A percentile compares a stretch with the other conserved stretches of the same genome.
Evolutionary conservation across 2,888 invertebrate genomes (phyloP).

Genomic region (Meghimatium bilineatum): DNA sequence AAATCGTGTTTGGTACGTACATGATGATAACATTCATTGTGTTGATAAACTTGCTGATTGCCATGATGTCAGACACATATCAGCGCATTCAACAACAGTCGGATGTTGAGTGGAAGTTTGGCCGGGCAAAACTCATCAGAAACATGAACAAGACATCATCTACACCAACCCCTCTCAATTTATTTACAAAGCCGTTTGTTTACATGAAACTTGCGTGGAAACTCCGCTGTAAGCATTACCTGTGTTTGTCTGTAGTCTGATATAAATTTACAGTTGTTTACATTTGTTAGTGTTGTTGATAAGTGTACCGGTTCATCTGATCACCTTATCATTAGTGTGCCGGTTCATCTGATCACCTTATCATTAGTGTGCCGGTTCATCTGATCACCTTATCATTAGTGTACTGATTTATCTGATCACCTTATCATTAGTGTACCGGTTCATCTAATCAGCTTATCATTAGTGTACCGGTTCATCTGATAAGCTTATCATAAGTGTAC

Average conservation of each 20-base stretch:
- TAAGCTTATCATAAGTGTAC: too few species aligned
- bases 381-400: too few species aligned
- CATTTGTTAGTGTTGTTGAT: too few species aligned
- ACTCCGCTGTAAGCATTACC: constrained; percentile 65
- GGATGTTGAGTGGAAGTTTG: constrained; percentile 99
- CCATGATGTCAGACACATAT: constrained; percentile 99
- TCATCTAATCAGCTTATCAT: background rate
- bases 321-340: too few species aligned
- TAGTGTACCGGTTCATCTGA: background rate
- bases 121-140: constrained; percentile 96
- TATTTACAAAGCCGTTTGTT: constrained; percentile 86
- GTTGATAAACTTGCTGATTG: constrained; percentile 98
- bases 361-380: too few species aligned
- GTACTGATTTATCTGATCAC: too few species aligned
- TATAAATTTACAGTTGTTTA: too few species aligned
- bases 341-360: too few species aligned
- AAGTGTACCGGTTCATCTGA: too few species aligned
- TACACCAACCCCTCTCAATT: constrained; percentile 97
- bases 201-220: constrained; percentile 72
- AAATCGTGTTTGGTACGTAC: constrained; percentile 93
- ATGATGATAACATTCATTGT: constrained; percentile 98
- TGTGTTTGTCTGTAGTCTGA: background rate
- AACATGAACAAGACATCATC: constrained; percentile 98
- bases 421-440: too few species aligned
- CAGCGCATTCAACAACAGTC: constrained; percentile 99